phyloP scores from a whole-genome alignment of 2,797 vertebrate genomes.

The Peromyscus nudipes region DNA sequence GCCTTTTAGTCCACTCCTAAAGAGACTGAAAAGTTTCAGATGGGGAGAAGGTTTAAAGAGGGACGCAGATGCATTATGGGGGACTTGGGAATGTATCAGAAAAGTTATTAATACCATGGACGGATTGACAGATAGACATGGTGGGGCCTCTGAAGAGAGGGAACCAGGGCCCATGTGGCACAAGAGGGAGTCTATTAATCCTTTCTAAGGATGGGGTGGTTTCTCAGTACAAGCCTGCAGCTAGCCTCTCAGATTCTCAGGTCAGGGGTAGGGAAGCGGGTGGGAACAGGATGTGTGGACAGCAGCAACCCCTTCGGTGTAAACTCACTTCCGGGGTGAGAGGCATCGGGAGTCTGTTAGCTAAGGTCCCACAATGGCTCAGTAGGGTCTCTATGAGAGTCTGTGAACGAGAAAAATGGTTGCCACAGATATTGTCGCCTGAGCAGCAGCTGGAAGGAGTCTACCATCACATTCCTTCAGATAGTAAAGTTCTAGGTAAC shows the following conservation, averaged over 20 bases:
- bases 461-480: not conserved
- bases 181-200: not conserved
- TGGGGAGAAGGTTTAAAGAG: not conserved
- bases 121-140: not conserved
- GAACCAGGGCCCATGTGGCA: not conserved
- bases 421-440: too few relatives aligned
- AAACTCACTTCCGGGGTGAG: not conserved
- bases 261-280: not conserved
- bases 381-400: not conserved
- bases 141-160: not conserved
- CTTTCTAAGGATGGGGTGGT: not conserved
- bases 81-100: not conserved
- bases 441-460: not conserved
- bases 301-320: not conserved
- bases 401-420: not conserved
- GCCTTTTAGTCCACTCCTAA: not conserved
- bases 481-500: slow-evolving; percentile 1
- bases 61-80: not conserved
- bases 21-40: not conserved
- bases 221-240: not conserved
- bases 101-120: not conserved
- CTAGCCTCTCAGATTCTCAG: not conserved
- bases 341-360: not conserved
- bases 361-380: not conserved
- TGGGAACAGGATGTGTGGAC: not conserved